Conservation (phyloP, 2,113 vertebrate species). For the Oceanodroma tethys region DNA sequence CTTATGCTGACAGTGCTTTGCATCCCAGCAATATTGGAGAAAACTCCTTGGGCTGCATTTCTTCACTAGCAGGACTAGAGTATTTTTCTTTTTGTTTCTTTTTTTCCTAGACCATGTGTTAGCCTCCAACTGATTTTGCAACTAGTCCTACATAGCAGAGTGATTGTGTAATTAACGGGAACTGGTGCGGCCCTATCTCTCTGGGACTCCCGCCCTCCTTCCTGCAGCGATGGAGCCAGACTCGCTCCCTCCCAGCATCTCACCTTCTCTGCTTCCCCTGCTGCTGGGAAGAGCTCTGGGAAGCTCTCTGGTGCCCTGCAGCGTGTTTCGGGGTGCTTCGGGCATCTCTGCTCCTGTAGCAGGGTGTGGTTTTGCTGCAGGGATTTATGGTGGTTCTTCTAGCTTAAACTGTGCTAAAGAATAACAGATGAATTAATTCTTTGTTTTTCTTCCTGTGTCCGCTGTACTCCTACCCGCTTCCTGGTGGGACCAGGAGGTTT, state of each 20-base stretch:
- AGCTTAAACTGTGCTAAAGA: neutral
- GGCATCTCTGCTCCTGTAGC: neutral
- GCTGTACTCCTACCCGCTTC: neutral
- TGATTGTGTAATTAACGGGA: conserved; percentile 55
- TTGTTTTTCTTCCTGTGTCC: neutral
- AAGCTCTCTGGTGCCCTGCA: neutral
- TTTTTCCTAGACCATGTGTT: neutral
- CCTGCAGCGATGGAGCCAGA: neutral
- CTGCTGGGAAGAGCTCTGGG: neutral
- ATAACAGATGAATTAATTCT: neutral
- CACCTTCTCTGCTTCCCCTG: neutral
- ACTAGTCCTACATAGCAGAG: conserved; percentile 55
- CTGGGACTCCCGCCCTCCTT: neutral
- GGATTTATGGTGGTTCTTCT: neutral
- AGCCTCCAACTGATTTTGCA: conserved; percentile 60
- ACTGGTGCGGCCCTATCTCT: conserved; percentile 15
- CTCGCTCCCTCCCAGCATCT: neutral
- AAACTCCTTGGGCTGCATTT: neutral
- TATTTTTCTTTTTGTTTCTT: neutral
- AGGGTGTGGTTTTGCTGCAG: neutral
- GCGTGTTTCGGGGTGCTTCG: neutral
- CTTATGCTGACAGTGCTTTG: neutral
- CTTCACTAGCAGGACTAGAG: neutral
- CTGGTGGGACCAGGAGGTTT: neutral
- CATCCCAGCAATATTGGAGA: neutral